phyloP scores from a whole-genome alignment of 2,113 vertebrate genomes.

The Oryzias curvinotus region DNA sequence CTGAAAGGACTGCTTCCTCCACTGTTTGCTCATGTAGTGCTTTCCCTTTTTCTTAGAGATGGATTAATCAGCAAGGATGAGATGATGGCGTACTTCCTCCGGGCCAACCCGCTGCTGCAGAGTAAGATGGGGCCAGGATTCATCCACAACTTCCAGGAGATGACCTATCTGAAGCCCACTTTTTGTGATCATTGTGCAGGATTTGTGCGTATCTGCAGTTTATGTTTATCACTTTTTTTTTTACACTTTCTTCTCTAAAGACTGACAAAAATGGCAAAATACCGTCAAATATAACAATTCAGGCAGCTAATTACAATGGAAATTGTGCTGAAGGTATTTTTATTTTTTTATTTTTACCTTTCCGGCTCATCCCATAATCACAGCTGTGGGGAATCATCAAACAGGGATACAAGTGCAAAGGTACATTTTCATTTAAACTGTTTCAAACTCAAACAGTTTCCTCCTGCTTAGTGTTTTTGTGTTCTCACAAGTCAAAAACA shows the following conservation, averaged over 20 bases:
- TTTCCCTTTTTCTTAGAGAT: conserved; percentile 76
- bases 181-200: conserved; percentile 98
- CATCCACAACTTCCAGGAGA: conserved; percentile 95
- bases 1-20: background rate
- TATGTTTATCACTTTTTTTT: background rate
- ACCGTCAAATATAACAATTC: background rate
- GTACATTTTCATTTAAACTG: conserved; percentile 66
- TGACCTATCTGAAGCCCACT: conserved; percentile 96
- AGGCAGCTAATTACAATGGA: background rate
- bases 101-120: conserved; percentile 93
- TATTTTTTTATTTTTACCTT: background rate
- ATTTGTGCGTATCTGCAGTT: conserved; percentile 86
- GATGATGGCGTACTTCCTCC: conserved; percentile 97
- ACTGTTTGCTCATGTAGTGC: background rate
- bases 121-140: conserved; percentile 98
- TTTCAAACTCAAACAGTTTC: background rate
- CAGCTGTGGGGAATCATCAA: conserved; percentile 99
- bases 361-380: conserved; percentile 4
- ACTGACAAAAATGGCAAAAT: background rate
- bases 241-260: background rate
- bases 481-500: background rate
- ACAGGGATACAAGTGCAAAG: conserved; percentile 99
- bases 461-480: too few species aligned
- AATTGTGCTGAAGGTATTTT: background rate
- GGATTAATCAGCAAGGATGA: conserved; percentile 97